Evolutionary conservation across 1,140 invertebrate genomes (phyloP), one percentile per base, ranked within the genome.

Genomic region (Leguminivora glycinivorella): DNA sequence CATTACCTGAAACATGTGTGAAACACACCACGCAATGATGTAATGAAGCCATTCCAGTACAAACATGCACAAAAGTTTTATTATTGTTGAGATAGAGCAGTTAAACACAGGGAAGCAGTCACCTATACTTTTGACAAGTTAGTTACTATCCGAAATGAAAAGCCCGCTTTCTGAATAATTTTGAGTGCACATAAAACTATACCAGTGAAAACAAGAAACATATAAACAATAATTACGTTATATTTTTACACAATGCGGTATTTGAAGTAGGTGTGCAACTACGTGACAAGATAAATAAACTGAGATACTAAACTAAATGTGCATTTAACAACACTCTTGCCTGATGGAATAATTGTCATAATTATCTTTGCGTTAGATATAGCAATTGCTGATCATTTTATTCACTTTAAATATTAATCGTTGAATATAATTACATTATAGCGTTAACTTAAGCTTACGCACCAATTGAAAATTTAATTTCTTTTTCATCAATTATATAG

Each of bases 1-100:
- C 89, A 92, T 90, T 85, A 92, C 92, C 92, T 92, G 92, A 92
- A 92, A 92, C 91, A 92, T 89, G 91, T 88, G 89, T 90, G 88
- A 90, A 92, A 91, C 88, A 91, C 88, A 91, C 89, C 87, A 91
- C 88, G 87, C 89, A 90, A 90, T 91, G 88, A 91, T 90, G 89
- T 91, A 90, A 88, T 90, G 89, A 89, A 91, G 89, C 89, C 89
- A 90, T 91, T 91, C 89, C 89, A 81, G 78, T 89, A 88, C 83
- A 86, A 81, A 87, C 88, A 89, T 90, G 88, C 88, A 88, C 72
- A 82, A 87, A 79, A 75, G 75, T 85, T 82, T 56, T 70, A 69
- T 79, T 80, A 80, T 80, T 78, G 70, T 83, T 74, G 80, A 83
- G 81, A 85, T 75, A 82, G 72, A 75, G 80, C 74, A 79, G 83